phyloP scores from a whole-genome alignment of 2,113 vertebrate species.

The Mesitornis unicolor region DNA sequence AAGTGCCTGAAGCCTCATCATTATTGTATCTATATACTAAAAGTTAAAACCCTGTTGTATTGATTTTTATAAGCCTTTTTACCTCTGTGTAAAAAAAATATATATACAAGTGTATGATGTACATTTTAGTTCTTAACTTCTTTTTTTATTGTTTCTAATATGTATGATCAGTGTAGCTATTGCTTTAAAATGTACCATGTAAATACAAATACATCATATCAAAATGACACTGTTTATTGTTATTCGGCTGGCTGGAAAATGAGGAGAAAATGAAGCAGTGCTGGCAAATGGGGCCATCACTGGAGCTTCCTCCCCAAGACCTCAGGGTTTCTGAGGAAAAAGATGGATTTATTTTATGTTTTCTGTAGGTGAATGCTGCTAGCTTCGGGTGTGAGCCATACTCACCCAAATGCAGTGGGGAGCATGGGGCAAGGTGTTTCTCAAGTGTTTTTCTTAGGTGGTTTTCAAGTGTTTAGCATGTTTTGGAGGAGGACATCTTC shows the following conservation, averaged over 20 bases:
- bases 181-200: constrained; percentile 89
- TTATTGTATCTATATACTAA: constrained; percentile 86
- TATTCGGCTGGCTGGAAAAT: not conserved
- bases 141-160: constrained; percentile 95
- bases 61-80: constrained; percentile 95
- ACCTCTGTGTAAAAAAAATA: constrained; percentile 92
- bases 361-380: rapidly evolving
- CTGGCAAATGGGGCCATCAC: rapidly evolving
- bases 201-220: constrained; percentile 88
- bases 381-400: rapidly evolving
- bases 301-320: rapidly evolving
- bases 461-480: rapidly evolving
- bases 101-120: constrained; percentile 98
- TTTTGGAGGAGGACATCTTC: rapidly evolving
- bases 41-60: constrained; percentile 84
- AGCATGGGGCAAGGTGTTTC: not conserved
- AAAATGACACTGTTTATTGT: constrained; percentile 7
- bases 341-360: rapidly evolving
- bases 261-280: rapidly evolving
- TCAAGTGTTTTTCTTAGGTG: not conserved
- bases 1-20: constrained; percentile 93
- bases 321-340: rapidly evolving
- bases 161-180: constrained; percentile 92
- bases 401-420: rapidly evolving
- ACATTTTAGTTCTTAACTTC: constrained; percentile 92